A percentile compares a stretch with the other conserved stretches of the same genome.
phyloP scores from a whole-genome alignment of 2,113 vertebrate species.

The Crypturellus undulatus region DNA sequence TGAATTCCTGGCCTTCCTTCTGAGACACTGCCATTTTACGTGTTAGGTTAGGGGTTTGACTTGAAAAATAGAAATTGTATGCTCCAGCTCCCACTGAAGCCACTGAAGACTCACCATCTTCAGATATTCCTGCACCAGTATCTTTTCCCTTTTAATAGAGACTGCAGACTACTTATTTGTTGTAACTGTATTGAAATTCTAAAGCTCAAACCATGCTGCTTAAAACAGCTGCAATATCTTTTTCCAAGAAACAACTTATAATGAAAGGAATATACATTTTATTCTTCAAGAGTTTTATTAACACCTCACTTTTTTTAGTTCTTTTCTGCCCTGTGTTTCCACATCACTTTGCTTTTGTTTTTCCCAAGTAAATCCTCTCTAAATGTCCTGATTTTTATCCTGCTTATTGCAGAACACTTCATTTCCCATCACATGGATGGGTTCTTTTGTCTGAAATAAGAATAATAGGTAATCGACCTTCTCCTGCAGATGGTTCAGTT shows the following conservation, averaged over 20 bases:
- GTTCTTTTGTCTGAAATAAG: background rate
- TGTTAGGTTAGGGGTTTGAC: background rate
- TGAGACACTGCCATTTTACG: background rate
- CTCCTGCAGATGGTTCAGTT: background rate
- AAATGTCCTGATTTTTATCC: background rate
- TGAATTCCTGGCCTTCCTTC: background rate
- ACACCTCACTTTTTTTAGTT: background rate
- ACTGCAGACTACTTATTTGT: background rate
- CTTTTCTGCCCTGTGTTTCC: background rate
- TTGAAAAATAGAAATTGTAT: background rate
- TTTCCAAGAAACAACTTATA: background rate
- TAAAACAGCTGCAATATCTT: background rate
- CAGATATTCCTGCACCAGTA: background rate
- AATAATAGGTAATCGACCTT: background rate
- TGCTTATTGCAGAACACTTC: background rate
- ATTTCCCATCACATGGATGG: background rate
- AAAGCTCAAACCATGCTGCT: background rate
- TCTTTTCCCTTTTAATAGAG: background rate
- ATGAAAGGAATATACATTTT: background rate
- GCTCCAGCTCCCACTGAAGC: background rate
- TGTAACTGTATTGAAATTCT: background rate
- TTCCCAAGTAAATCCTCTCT: background rate
- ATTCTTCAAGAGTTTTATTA: background rate
- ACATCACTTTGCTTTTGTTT: background rate
- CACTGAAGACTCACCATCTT: background rate